These are phyloP conservation scores for Lithobates sylvaticus DNA, from an alignment of 2,797 vertebrate genomes.

Conservation along the genomic window DNA sequence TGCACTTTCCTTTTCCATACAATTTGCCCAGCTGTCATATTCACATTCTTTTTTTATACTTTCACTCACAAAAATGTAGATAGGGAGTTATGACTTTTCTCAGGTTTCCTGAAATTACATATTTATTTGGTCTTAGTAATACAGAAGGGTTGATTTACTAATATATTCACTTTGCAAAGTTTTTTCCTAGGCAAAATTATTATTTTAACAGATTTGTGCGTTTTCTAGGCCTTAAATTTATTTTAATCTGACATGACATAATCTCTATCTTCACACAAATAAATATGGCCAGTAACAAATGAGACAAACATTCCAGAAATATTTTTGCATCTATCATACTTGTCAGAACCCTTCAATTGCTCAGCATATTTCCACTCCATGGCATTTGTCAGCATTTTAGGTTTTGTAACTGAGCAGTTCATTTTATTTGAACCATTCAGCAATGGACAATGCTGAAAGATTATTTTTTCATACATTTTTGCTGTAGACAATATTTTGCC, in stretches of 20 bases:
- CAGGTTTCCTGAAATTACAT: too few species aligned
- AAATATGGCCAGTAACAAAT: conserved; percentile 34
- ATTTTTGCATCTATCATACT: conserved; percentile 45
- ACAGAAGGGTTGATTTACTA: too few species aligned
- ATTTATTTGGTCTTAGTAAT: too few species aligned
- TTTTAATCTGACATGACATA: conserved; percentile 11
- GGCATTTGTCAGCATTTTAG: conserved; percentile 35
- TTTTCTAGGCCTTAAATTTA: not conserved
- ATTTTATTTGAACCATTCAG: conserved; percentile 16
- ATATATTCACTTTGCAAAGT: too few species aligned
- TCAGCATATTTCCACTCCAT: conserved; percentile 34
- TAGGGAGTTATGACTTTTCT: too few species aligned
- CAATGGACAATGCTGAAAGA: conserved; percentile 38
- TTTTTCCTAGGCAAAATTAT: too few species aligned
- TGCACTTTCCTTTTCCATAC: too few species aligned
- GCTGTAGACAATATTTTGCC: too few species aligned
- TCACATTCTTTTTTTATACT: too few species aligned
- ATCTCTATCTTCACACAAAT: conserved; percentile 24
- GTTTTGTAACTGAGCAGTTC: conserved; percentile 1
- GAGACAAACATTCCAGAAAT: conserved; percentile 11
- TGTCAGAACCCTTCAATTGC: conserved; percentile 39
- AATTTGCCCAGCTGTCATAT: too few species aligned
- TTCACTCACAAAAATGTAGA: too few species aligned
- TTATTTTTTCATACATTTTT: not conserved
- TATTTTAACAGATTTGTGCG: not conserved